A percentile compares a stretch with the other conserved stretches of the same genome.
phyloP scores from a whole-genome alignment of 1,140 invertebrate genomes.

The Daktulosphaira vitifoliae region DNA sequence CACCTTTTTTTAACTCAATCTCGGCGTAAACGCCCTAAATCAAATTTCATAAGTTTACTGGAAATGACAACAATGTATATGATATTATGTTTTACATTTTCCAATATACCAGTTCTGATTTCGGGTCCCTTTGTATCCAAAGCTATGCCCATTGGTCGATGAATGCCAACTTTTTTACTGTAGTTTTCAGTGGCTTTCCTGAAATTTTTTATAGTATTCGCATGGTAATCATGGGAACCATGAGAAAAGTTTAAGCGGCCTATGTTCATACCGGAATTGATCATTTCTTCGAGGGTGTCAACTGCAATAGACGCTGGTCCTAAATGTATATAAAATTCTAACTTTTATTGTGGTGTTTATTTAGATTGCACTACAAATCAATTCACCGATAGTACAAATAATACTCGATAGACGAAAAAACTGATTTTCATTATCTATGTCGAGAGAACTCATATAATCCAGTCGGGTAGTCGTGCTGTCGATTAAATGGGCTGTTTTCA shows the following conservation, averaged over 20 bases:
- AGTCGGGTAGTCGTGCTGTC: constrained; percentile 43
- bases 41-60: background rate
- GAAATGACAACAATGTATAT: background rate
- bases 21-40: constrained; percentile 76
- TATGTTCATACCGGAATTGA: constrained; percentile 96
- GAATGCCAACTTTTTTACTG: constrained; percentile 60
- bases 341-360: too few relatives aligned
- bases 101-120: constrained; percentile 88
- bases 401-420: constrained; percentile 87
- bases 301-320: constrained; percentile 81
- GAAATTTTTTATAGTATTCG: constrained; percentile 80
- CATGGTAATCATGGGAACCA: constrained; percentile 93
- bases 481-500: background rate
- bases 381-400: constrained; percentile 92
- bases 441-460: constrained; percentile 86
- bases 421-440: constrained; percentile 78
- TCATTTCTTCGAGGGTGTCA: constrained; percentile 86
- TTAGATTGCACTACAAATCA: too few relatives aligned
- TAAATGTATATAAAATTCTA: constrained; percentile 41
- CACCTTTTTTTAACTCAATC: constrained; percentile 79
- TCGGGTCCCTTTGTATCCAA: constrained; percentile 96
- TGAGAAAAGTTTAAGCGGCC: constrained; percentile 97
- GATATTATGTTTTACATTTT: constrained; percentile 58
- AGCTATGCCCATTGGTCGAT: constrained; percentile 85
- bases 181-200: constrained; percentile 73